Evolutionary conservation across 1,140 invertebrate species (phyloP).

Genomic region (Leptonema lineaticorne): DNA sequence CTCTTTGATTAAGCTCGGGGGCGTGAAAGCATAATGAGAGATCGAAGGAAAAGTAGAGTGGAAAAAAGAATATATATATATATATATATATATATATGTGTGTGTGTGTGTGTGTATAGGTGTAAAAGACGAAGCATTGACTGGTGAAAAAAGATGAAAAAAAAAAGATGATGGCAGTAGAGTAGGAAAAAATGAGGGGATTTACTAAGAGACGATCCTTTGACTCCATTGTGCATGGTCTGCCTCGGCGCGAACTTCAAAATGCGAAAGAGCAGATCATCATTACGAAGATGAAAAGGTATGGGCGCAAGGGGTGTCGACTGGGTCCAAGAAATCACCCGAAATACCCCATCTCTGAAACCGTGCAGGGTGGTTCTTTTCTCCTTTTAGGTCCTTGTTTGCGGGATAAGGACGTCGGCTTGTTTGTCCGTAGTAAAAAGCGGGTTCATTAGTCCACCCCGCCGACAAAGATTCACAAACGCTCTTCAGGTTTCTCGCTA

Average conservation of each 20-base stretch:
- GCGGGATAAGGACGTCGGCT: slow-evolving; percentile 19
- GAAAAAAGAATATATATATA: no score
- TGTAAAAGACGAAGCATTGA: no score
- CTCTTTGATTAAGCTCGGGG: slow-evolving; percentile 27
- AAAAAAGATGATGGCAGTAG: background rate
- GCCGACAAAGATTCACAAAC: slow-evolving; percentile 33
- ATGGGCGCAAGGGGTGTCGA: background rate
- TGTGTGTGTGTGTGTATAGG: no score
- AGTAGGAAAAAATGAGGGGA: background rate
- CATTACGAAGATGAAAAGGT: background rate
- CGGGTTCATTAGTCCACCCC: slow-evolving; percentile 32
- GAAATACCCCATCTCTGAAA: background rate
- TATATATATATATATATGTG: no score
- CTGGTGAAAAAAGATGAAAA: slow-evolving; percentile 9
- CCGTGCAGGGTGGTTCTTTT: background rate
- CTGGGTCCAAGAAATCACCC: background rate
- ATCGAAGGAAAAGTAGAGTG: background rate
- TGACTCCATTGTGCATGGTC: slow-evolving; percentile 20
- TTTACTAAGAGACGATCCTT: slow-evolving; percentile 17
- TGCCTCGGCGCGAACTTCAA: slow-evolving; percentile 1
- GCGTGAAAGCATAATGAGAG: slow-evolving; percentile 30
- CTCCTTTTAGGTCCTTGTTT: slow-evolving; percentile 7
- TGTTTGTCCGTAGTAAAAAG: slow-evolving; percentile 28
- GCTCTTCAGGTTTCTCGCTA: slow-evolving; percentile 30
- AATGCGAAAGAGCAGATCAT: slow-evolving; percentile 30